phyloP scores from a whole-genome alignment of 2,113 vertebrate species.

The Columbina picui region DNA sequence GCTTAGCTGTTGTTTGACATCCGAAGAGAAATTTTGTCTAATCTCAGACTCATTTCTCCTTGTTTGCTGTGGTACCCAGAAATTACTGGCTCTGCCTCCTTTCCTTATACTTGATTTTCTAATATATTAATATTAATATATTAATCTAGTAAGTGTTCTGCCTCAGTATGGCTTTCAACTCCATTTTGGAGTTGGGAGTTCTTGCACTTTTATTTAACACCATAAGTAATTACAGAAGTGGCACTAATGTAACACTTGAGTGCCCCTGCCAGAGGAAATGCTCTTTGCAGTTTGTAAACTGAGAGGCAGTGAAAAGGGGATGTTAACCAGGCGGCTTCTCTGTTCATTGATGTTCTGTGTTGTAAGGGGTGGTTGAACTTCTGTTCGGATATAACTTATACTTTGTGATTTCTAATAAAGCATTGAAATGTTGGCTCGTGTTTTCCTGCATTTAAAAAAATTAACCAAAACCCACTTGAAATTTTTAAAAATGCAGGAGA shows the following conservation, averaged over 20 bases:
- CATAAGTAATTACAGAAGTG: background rate
- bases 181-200: background rate
- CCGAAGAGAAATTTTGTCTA: background rate
- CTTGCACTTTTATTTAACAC: background rate
- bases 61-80: background rate
- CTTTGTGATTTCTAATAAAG: background rate
- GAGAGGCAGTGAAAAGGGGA: background rate
- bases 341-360: background rate
- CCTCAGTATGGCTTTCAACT: background rate
- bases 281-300: background rate
- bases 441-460: background rate
- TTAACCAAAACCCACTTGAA: background rate
- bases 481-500: background rate
- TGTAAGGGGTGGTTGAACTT: background rate
- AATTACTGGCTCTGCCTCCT: background rate
- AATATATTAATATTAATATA: background rate
- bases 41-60: background rate
- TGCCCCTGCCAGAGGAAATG: background rate
- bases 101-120: background rate
- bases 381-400: background rate
- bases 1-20: background rate
- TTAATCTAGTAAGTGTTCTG: background rate
- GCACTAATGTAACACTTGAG: background rate
- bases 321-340: background rate
- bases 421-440: background rate